Evolutionary conservation across 2,113 vertebrate genomes (phyloP), one percentile per base, ranked within the genome.

Genomic region (Psittacula cyanocephala): DNA sequence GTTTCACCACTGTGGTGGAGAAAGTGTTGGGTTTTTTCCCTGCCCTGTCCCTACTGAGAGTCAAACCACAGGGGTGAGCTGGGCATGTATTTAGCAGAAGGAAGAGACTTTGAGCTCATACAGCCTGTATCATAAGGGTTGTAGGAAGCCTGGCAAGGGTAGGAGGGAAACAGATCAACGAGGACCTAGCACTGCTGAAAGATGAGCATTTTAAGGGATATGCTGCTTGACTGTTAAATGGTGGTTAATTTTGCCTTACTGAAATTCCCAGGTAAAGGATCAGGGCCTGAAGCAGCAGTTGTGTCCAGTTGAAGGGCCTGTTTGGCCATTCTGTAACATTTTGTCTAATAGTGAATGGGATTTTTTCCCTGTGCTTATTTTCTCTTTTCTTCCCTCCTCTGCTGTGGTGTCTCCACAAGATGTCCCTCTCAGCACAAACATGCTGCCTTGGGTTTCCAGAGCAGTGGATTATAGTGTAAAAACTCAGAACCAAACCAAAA

Each of bases 381-480:
- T 88, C 49, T 67, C 31, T 88, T 84, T 95, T 29, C 25, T 75
- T 67, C 77, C 75, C 25, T 94, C 44, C 65, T 93, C 57, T 91
- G 77, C 91, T 81, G 57, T 92, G 77, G 15, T 67, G n/a, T 94
- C 81, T 89, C 96, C 96, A 93, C 96, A 93, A 97, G 96, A 53
- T 96, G 96, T 92, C 95, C 87, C 93, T 81, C 91, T 95, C 16
- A 1, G 59, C 91, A 57, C 86, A 76, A 92, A 63, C 70, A n/a
- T 37, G 23, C 35, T 28, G 57, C 33, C 52, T 68, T 59, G 37
- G 2, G 80, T 90, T 88, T 41, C 50, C 76, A 85, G 13, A 81
- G 64, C 65, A 49, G 29, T 29, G 59, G n/a, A 69, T 91, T 92
- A 31, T n/a, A 33, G 33, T 57, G 39, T 41, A 35, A 91, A 92